phyloP scores from a whole-genome alignment of 1,140 invertebrate species.

The Drosophila pruinosa region DNA sequence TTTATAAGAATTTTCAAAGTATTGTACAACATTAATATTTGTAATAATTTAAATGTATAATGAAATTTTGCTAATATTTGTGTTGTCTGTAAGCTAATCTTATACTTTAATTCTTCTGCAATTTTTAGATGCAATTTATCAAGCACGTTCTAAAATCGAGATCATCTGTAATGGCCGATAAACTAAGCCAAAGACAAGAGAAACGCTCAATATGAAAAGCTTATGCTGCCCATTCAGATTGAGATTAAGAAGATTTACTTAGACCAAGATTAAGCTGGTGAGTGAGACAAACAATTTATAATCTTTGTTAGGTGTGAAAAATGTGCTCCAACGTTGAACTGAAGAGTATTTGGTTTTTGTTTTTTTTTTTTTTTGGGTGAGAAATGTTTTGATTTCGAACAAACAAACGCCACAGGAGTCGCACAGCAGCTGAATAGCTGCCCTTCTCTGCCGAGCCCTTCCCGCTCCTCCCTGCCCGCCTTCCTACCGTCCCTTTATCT shows the following conservation, averaged over 20 bases:
- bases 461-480: not conserved
- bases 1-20: too few relatives aligned
- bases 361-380: not conserved
- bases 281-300: conserved; percentile 16
- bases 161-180: too few relatives aligned
- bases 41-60: too few relatives aligned
- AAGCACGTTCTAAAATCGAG: not conserved
- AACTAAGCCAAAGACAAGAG: not conserved
- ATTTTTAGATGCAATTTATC: too few relatives aligned
- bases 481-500: not conserved
- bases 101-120: too few relatives aligned
- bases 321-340: conserved; percentile 11
- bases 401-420: conserved; percentile 71
- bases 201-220: not conserved
- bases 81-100: too few relatives aligned
- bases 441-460: not conserved
- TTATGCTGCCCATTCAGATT: not conserved
- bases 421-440: conserved; percentile 37
- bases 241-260: conserved; percentile 11
- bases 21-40: too few relatives aligned
- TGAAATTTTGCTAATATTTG: too few relatives aligned
- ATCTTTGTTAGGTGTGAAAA: conserved; percentile 35
- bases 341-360: not conserved
- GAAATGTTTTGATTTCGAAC: conserved; percentile 79
- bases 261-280: not conserved